A percentile compares a stretch with the other conserved stretches of the same genome.
Evolutionary conservation across 2,888 invertebrate genomes (phyloP).

Genomic region (Trichopoda pennipes): DNA sequence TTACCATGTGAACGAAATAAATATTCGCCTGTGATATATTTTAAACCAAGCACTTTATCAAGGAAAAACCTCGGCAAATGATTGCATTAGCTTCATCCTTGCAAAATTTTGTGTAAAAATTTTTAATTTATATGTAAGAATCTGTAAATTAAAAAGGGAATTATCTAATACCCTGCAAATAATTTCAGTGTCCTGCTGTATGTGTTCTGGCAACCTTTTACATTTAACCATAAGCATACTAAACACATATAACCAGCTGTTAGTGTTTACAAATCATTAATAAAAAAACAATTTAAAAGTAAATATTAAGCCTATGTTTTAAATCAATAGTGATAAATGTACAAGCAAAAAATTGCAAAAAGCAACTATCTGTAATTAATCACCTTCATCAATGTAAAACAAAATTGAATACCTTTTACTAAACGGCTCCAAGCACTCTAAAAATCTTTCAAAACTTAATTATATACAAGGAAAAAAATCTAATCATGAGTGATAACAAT

Average conservation of each 20-base stretch:
- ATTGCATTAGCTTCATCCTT: too few relatives aligned
- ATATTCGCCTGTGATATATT: too few relatives aligned
- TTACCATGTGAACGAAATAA: too few relatives aligned
- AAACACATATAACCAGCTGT: conserved; percentile 61
- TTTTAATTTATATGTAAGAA: too few relatives aligned
- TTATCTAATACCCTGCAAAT: too few relatives aligned
- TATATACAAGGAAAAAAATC: conserved; percentile 26
- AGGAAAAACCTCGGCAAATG: too few relatives aligned
- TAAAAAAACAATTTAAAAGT: neutral
- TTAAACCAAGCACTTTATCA: too few relatives aligned
- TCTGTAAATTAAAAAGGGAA: too few relatives aligned
- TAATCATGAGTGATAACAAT: conserved; percentile 59
- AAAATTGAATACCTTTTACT: neutral
- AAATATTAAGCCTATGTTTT: neutral
- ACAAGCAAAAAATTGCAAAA: neutral
- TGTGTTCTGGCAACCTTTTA: conserved; percentile 16
- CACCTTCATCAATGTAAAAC: too few relatives aligned
- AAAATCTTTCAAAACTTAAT: conserved; percentile 9
- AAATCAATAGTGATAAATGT: neutral
- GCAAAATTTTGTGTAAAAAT: too few relatives aligned
- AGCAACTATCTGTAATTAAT: neutral
- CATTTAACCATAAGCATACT: neutral
- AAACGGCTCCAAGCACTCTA: neutral
- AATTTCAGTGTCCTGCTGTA: too few relatives aligned
- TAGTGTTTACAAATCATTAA: conserved; percentile 45